Percentiles rank a stretch among this genome's conserved stretches.
Conservation (phyloP, 2,113 vertebrate species). For the Ranitomeya variabilis region DNA sequence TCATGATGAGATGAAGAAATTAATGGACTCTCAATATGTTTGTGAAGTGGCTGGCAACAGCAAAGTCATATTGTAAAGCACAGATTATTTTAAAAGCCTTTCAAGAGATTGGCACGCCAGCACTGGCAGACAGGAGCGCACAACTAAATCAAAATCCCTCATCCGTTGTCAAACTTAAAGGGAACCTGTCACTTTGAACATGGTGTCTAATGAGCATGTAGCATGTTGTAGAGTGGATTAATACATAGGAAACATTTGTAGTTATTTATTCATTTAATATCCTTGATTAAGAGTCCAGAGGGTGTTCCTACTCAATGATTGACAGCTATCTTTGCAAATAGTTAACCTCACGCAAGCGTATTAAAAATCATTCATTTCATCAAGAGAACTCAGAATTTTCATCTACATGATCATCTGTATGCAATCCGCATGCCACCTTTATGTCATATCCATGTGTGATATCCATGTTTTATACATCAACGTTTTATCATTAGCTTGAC, state of each 20-base stretch:
- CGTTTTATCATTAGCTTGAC: no score
- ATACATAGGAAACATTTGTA: background rate
- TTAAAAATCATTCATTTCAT: no score
- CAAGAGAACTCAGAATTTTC: no score
- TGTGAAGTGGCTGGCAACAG: conserved; percentile 2
- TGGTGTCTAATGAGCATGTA: background rate
- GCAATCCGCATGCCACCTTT: no score
- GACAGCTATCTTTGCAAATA: background rate
- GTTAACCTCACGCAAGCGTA: no score
- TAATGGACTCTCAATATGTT: conserved; percentile 8
- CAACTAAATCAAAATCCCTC: background rate
- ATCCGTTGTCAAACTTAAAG: background rate
- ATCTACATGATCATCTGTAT: no score
- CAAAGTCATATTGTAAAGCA: conserved; percentile 4
- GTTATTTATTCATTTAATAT: background rate
- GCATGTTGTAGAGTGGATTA: background rate
- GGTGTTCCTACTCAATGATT: background rate
- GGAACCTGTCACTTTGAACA: background rate
- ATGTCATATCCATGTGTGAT: no score
- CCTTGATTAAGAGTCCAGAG: background rate
- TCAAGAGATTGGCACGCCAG: background rate
- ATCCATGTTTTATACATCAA: no score
- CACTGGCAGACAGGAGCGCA: background rate
- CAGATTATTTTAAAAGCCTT: conserved; percentile 15
- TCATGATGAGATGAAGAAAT: conserved; percentile 4